Evolutionary conservation across 2,113 vertebrate genomes (phyloP).

Genomic region (Rhabdomys dilectus): DNA sequence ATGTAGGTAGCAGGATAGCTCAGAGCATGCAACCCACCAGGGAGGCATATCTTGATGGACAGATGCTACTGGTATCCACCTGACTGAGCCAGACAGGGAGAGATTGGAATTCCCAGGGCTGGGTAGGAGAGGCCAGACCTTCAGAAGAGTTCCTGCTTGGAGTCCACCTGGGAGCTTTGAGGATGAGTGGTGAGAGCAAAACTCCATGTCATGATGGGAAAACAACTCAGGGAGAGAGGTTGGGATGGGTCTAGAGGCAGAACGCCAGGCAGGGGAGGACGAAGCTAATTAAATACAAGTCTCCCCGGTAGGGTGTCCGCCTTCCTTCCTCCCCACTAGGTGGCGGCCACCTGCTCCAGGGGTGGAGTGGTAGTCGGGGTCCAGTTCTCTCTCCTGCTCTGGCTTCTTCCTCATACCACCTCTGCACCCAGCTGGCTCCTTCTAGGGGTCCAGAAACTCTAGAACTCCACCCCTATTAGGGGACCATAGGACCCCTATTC

Average conservation of each 20-base stretch:
- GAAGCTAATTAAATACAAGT: rapidly evolving
- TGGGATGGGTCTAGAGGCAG: neutral
- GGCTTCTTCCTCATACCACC: neutral
- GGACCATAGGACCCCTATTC: neutral
- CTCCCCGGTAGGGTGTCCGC: rapidly evolving
- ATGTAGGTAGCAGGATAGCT: rapidly evolving
- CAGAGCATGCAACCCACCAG: neutral
- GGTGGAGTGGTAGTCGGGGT: neutral
- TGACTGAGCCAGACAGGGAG: neutral
- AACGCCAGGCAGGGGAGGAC: neutral
- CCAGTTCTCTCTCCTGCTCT: neutral
- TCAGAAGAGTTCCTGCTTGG: neutral
- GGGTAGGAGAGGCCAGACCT: neutral
- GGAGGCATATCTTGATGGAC: neutral
- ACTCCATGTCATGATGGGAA: neutral
- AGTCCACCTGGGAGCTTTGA: neutral
- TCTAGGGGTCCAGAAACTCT: neutral
- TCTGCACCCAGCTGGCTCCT: neutral
- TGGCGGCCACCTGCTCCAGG: neutral
- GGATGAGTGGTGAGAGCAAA: neutral
- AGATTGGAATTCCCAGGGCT: neutral
- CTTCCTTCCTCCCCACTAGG: neutral
- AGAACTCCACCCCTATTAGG: neutral
- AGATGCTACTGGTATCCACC: neutral
- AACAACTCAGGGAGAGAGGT: neutral